Evolutionary conservation across 2,797 vertebrate species (phyloP).

Genomic region (Gymnoscopelus microlampas): DNA sequence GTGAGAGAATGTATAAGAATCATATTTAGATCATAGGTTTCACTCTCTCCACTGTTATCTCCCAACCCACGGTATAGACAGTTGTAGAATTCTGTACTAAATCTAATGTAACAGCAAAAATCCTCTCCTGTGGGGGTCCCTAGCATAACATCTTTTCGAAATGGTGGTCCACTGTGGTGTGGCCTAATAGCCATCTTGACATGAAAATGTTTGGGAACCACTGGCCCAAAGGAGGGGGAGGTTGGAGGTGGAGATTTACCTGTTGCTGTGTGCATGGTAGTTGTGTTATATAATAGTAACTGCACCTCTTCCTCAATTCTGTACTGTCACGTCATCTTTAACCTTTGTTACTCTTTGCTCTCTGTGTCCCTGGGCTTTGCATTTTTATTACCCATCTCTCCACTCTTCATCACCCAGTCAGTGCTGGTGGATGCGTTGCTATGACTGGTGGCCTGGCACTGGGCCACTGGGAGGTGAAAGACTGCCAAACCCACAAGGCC

Average conservation of each 20-base stretch:
- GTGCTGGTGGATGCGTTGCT: conserved; percentile 87
- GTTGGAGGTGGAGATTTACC: neutral
- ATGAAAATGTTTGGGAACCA: too few species aligned
- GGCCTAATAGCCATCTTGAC: too few species aligned
- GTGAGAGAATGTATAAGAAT: too few species aligned
- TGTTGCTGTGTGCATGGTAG: neutral
- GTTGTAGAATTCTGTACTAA: too few species aligned
- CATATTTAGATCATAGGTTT: too few species aligned
- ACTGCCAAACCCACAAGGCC: conserved; percentile 86
- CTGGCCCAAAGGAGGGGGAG: neutral
- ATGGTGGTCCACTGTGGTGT: too few species aligned
- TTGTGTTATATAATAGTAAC: neutral
- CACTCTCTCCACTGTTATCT: too few species aligned
- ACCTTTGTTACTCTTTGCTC: conserved; percentile 9
- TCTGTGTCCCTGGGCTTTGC: neutral
- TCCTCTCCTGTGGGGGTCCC: too few species aligned
- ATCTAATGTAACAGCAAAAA: too few species aligned
- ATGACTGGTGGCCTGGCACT: conserved; percentile 81
- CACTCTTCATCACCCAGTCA: conserved; percentile 71
- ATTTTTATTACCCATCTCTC: neutral
- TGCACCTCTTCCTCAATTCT: neutral
- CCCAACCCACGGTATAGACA: too few species aligned
- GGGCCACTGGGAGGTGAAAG: conserved; percentile 94
- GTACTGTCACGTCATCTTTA: neutral
- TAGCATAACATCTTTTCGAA: too few species aligned